Evolutionary conservation across 2,888 invertebrate genomes (phyloP), one percentile per base, ranked within the genome.

Genomic region (Baronia brevicornis): DNA sequence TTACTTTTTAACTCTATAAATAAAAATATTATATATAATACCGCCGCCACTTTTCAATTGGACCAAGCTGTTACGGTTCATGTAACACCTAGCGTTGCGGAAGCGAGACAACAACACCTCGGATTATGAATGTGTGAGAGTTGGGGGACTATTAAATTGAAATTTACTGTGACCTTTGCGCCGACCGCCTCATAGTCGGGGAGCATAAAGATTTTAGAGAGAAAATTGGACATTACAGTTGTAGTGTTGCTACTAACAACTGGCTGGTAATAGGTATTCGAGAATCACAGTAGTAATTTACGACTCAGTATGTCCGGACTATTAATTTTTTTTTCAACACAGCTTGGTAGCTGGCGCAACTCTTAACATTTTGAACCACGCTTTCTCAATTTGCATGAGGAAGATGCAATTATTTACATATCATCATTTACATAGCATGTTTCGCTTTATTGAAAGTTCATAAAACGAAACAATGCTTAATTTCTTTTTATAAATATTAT

Each of bases 61-160:
- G 12, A 29, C 43, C 41, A 33, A 2, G 18, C 23, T 21, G 41
- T 42, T 46, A 44, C 39, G 35, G 38, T 44, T 44, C 14, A 2
- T 36, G 40, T 50, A 48, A 49, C 51, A 45, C 51, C 51, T 49
- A 44, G 53, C 51, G 50, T 44, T 51, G 49, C 53, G 53, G 45
- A 53, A 52, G 48, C 44, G 42, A 25, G 28, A 28, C 32, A 30
- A 41, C 39, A 36, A 39, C 42, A 30, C 39, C 31, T 30, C 27
- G 31, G 22, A 37, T 39, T 42, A 42, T 39, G 37, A 39, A 36
- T 40, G 33, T 36, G 43, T 43, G 36, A 38, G 35, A 33, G 27
- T 36, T 35, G 24, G 27, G 41, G 22, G 29, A 40, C 46, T 41
- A 44, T 50, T 48, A 50, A 48, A 48, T 46, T 41, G 42, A 42